Base-by-base conservation (phyloP, 2,797 vertebrate species). In the Antennarius maculatus region DNA sequence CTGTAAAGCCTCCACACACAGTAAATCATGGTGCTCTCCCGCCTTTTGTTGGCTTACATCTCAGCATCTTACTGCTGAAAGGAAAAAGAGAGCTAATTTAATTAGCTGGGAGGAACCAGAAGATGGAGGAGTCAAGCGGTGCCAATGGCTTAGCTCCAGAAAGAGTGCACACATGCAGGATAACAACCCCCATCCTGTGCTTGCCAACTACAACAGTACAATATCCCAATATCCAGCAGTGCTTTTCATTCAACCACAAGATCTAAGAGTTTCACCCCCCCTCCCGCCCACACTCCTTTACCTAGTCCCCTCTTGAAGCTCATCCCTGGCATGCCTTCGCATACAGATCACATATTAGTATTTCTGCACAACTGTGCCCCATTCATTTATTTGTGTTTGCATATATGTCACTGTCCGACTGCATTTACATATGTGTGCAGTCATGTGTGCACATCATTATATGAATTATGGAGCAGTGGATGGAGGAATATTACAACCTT, bases 71-170 rank as follows among this genome's bases (percentile, higher is more conserved):
- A 72, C 47, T 68, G 74, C 83, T 80, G 81, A 86, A 81, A 82
- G 77, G 67, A 74, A 86, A 87, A 83, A 71, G 64, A 72, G 52
- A 71, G 76, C 68, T 91, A 86, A 90, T 91, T 90, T 85, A 89
- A 91, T 92, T 88, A 90, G 80, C 79, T 69, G 77, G 67, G 78
- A 83, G 83, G 83, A 90, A 82, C 84, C 85, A 88, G 80, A 89
- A 87, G 84, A 89, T 81, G 79, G 83, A 90, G 69, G 76, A 83
- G 76, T 65, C 61, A 71, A 31, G 60, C 66, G 8, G 77, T 65
- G 81, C 87, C 85, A 81, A 67, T 79, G 83, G 83, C 84, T 78
- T 61, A 47, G 81, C 81, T 89, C 85, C 86, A 90, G 75, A 76
- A 62, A 52, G 69, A 70, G 59, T 53, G 63, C 41, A 52, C 67